Percentiles rank a stretch among this genome's conserved stretches.
Conservation (phyloP, 2,888 invertebrate species). For the Gandaritis pyraliata region DNA sequence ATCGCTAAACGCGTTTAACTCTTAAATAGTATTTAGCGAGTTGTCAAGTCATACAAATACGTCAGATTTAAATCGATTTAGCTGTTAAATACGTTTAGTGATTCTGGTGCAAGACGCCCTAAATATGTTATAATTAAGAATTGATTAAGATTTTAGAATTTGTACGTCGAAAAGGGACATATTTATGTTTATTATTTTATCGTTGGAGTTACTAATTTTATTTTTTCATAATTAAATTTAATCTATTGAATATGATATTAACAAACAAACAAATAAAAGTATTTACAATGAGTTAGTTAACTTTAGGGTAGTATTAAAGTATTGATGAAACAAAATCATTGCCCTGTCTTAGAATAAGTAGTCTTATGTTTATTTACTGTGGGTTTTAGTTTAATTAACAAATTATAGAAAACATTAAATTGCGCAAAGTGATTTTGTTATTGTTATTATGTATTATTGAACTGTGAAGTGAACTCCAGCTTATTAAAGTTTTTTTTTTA, state of each 20-base stretch:
- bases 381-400: slow-evolving; percentile 1
- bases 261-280: slow-evolving; percentile 17
- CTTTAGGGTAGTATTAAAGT: neutral
- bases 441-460: neutral
- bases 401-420: neutral
- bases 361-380: slow-evolving; percentile 10
- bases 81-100: no score
- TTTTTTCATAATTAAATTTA: slow-evolving; percentile 19
- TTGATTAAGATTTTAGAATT: slow-evolving; percentile 16
- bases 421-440: slow-evolving; percentile 3
- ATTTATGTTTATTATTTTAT: slow-evolving; percentile 22
- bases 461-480: no score
- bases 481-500: no score
- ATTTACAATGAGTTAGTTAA: slow-evolving; percentile 14
- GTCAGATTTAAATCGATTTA: no score
- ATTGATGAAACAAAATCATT: slow-evolving; percentile 10
- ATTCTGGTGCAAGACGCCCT: no score
- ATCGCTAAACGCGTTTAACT: no score
- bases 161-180: slow-evolving; percentile 22
- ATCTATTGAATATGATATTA: neutral
- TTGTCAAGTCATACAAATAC: no score
- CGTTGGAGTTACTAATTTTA: slow-evolving; percentile 25
- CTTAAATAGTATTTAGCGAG: no score
- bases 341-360: slow-evolving; percentile 14
- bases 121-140: slow-evolving; percentile 17